Percentiles rank a stretch among this genome's conserved stretches.
phyloP scores from a whole-genome alignment of 1,140 invertebrate genomes.

The Ceratitis capitata region DNA sequence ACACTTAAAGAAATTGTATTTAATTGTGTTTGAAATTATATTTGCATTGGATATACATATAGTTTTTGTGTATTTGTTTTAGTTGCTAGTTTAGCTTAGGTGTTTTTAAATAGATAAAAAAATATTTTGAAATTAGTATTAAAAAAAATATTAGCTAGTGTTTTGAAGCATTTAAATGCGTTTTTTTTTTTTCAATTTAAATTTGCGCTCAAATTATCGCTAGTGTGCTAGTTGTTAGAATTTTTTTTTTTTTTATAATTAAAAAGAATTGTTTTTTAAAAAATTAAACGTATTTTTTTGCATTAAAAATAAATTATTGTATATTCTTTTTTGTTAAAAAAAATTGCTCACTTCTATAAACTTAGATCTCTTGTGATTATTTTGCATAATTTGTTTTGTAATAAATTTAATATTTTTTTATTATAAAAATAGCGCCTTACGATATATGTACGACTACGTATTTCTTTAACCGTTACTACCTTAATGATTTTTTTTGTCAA shows the following conservation, averaged over 20 bases:
- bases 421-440: too few relatives aligned
- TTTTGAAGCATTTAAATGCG: not conserved
- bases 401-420: not conserved
- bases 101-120: not conserved
- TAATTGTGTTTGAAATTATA: not conserved
- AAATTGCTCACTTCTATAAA: not conserved
- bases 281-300: not conserved
- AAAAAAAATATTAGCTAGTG: not conserved
- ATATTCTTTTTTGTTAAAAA: not conserved
- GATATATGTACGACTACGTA: not conserved
- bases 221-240: not conserved
- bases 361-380: constrained; percentile 38
- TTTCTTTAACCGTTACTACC: constrained; percentile 23
- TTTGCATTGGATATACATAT: not conserved
- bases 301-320: not conserved
- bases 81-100: not conserved
- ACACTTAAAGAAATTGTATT: not conserved
- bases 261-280: not conserved
- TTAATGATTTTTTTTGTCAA: not conserved
- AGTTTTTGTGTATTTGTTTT: not conserved
- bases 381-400: not conserved
- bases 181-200: not conserved
- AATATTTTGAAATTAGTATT: not conserved
- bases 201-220: not conserved
- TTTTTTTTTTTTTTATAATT: not conserved